Conservation (phyloP, 1,140 invertebrate genomes). For the Alviniconcha marisindica region DNA sequence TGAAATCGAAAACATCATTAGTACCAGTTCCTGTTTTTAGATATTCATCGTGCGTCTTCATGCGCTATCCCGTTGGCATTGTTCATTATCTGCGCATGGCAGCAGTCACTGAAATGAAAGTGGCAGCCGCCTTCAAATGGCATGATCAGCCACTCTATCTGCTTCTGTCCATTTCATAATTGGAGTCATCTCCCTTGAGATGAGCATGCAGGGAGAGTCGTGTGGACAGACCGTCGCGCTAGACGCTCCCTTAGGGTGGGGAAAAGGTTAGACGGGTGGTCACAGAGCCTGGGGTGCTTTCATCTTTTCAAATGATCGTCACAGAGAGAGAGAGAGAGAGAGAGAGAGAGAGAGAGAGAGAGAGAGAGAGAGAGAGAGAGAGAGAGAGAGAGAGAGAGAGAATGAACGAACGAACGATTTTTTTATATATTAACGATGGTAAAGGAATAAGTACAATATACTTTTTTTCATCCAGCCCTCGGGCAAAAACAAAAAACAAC, state of each 20-base stretch:
- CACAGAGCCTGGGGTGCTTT: neutral
- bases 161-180: slow-evolving; percentile 43
- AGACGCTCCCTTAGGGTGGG: slow-evolving; percentile 14
- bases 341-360: slow-evolving; percentile 12
- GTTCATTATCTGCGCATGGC: neutral
- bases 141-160: slow-evolving; percentile 39
- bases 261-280: slow-evolving; percentile 36
- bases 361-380: slow-evolving; percentile 26
- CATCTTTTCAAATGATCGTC: neutral
- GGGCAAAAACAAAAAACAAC: no score
- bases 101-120: slow-evolving; percentile 8
- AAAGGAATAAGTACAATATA: neutral
- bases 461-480: no score
- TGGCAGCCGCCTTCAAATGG: slow-evolving; percentile 33
- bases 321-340: neutral
- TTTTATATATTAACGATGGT: neutral
- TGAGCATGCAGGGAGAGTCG: neutral
- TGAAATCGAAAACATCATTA: no score
- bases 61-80: no score
- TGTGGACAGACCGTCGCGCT: slow-evolving; percentile 10
- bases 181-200: slow-evolving; percentile 36
- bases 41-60: no score
- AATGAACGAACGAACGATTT: no score
- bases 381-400: neutral
- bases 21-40: no score